Conservation (phyloP, 35 echinoderm and acorn worm genomes). For the Holothuria glaberrima region DNA sequence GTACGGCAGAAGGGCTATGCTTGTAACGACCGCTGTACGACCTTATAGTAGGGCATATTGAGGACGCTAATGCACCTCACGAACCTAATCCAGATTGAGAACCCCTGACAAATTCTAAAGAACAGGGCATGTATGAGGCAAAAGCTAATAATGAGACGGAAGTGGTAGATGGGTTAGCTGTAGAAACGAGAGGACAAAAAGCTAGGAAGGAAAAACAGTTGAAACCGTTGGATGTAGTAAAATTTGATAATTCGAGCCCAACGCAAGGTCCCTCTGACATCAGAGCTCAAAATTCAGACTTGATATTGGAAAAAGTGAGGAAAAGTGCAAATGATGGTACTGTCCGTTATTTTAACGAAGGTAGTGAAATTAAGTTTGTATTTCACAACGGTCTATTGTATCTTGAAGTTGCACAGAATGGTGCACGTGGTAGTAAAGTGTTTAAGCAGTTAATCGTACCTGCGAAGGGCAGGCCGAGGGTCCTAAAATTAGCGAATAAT, state of each 20-base stretch:
- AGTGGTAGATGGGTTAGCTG: background rate
- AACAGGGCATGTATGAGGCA: background rate
- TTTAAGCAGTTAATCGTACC: constrained; percentile 62
- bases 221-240: background rate
- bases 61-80: background rate
- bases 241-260: background rate
- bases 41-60: constrained; percentile 44
- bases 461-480: constrained; percentile 1
- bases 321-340: background rate
- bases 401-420: constrained; percentile 26
- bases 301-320: background rate
- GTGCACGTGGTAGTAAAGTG: background rate
- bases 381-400: constrained; percentile 37
- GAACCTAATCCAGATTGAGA: constrained; percentile 46
- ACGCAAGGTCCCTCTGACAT: background rate
- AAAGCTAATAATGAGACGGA: background rate
- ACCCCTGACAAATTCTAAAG: background rate
- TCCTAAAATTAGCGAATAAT: background rate
- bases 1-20: constrained; percentile 37
- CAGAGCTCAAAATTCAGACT: background rate
- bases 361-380: constrained; percentile 1
- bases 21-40: constrained; percentile 58
- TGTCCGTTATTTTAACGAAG: background rate
- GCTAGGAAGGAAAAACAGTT: background rate
- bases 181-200: constrained; percentile 42